phyloP scores from a whole-genome alignment of 2,113 vertebrate species.

The Daphoenositta chrysoptera region DNA sequence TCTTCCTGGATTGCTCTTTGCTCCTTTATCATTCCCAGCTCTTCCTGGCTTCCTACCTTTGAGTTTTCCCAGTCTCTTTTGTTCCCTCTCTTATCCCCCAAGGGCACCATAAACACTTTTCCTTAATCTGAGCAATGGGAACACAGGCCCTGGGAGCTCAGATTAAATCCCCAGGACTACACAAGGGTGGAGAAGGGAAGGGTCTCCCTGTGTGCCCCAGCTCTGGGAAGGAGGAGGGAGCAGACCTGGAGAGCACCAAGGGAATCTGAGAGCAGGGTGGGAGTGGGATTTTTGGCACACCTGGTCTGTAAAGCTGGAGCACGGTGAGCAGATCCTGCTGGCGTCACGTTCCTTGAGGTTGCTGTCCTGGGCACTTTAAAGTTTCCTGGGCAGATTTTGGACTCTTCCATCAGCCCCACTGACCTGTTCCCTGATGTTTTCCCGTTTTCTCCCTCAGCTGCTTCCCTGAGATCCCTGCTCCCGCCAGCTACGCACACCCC shows the following conservation, averaged over 20 bases:
- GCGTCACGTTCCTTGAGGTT: background rate
- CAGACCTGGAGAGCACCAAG: background rate
- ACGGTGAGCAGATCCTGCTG: background rate
- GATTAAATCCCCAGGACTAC: background rate
- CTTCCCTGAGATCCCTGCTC: slow-evolving; percentile 91
- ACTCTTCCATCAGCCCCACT: background rate
- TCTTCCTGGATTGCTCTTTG: background rate
- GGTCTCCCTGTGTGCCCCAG: background rate
- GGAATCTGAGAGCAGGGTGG: background rate
- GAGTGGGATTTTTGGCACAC: background rate
- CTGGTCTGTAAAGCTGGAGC: background rate
- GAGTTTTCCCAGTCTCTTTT: background rate
- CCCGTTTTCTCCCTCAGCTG: slow-evolving; percentile 79
- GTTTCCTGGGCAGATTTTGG: background rate
- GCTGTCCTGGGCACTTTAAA: background rate
- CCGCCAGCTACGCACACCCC: slow-evolving; percentile 73
- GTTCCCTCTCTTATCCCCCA: background rate
- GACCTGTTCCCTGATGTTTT: background rate
- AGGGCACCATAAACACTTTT: background rate
- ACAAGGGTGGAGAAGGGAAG: accelerated
- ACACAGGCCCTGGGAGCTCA: background rate
- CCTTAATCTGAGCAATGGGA: background rate
- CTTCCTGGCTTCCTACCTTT: background rate
- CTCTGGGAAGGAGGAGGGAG: background rate
- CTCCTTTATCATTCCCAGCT: background rate